phyloP scores from a whole-genome alignment of 2,113 vertebrate genomes.

The Anguilla japonica region DNA sequence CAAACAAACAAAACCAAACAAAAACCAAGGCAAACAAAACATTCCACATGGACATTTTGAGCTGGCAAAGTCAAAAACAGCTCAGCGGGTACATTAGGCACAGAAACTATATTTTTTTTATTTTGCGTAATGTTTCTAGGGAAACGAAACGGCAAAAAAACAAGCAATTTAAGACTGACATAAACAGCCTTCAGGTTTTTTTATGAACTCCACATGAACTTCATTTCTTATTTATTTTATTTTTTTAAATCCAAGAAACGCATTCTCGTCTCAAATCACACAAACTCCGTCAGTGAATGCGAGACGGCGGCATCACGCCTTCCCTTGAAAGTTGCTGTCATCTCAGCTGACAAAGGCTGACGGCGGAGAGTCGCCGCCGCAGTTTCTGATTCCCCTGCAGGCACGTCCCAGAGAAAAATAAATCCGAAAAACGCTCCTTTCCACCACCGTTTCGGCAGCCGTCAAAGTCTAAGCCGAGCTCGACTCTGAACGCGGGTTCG shows the following conservation, averaged over 20 bases:
- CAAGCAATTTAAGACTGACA: background rate
- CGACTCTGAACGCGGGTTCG: background rate
- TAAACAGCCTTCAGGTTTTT: background rate
- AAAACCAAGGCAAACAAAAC: background rate
- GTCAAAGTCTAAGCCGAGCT: background rate
- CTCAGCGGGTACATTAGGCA: background rate
- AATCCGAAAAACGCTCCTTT: background rate
- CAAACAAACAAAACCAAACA: background rate
- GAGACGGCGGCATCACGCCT: background rate
- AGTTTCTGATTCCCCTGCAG: background rate
- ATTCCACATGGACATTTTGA: background rate
- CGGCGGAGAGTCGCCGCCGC: background rate
- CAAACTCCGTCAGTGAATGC: background rate
- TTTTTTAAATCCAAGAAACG: background rate
- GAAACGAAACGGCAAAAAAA: background rate
- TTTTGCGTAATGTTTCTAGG: background rate
- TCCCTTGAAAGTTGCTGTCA: background rate
- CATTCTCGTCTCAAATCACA: background rate
- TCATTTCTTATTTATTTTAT: background rate
- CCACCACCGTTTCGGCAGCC: background rate
- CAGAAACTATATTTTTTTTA: background rate
- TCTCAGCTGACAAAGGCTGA: background rate
- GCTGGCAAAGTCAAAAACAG: background rate
- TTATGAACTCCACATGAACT: background rate
- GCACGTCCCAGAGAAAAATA: background rate